Evolutionary conservation across 2,113 vertebrate species (phyloP), one percentile per base, ranked within the genome.

Genomic region (Embiotoca jacksoni): DNA sequence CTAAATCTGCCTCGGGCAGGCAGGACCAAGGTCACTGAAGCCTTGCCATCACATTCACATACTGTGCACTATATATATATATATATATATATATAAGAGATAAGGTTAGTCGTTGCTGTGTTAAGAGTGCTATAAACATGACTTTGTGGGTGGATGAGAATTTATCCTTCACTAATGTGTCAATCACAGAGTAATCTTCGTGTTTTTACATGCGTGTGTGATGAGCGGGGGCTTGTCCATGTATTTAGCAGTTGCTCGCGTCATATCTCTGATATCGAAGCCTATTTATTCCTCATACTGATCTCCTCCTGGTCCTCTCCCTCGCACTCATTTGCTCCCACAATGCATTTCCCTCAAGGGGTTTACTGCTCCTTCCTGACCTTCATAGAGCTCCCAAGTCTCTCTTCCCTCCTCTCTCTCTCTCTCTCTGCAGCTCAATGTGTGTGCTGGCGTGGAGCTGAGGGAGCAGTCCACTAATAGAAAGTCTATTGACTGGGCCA

Each of bases 401-500:
- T 61, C 73, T 59, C 70, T 57, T 68, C 61, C 83, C 16, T 37
- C 53, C 57, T 47, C 32, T 46, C 68, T 57, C 37, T 46, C 68
- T 57, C 37, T 68, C 69, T 49, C 41, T 9, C 47, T 32, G 31
- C 30, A 63, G 52, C 52, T 80, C 39, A 23, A 1, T 75, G 59
- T 82, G 76, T 91, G 82, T 88, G 79, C 73, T 80, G 84, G 74
- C 44, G 14, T 77, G 77, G 76, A 82, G 73, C 80, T 86, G 80
- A 80, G 86, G 77, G 85, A 93, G 59, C 75, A 85, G 81, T 78
- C 69, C 55, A 76, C 89, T 93, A 92, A 93, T 93, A 91, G 88
- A 94, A 92, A 88, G 88, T 84, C 83, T 91, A 92, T 92, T 92
- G 94, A 93, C 91, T 91, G 80, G 86, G 37, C 72, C 81, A 83